Evolutionary conservation across 2,797 vertebrate species (phyloP).

Genomic region (Sebastes minor): DNA sequence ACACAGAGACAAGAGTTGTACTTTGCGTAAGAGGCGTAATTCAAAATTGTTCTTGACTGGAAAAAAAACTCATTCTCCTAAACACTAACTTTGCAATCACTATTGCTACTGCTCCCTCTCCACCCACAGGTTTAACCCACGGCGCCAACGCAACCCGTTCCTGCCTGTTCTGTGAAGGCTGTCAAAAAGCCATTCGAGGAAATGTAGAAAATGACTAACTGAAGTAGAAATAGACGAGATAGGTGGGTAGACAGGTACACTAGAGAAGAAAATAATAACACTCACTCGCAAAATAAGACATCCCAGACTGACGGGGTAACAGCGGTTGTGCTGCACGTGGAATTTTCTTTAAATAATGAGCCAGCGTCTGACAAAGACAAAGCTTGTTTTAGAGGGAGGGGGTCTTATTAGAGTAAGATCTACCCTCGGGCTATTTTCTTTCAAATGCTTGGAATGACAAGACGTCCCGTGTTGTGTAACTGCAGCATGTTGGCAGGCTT

Average conservation of each 20-base stretch:
- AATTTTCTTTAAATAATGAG: constrained; percentile 12
- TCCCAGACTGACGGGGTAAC: constrained; percentile 1
- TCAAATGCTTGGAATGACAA: constrained; percentile 18
- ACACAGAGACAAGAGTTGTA: neutral
- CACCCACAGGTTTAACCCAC: constrained; percentile 44
- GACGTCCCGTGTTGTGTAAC: neutral
- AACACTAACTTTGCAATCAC: constrained; percentile 14
- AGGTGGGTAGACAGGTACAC: constrained; percentile 24
- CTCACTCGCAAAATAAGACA: constrained; percentile 7
- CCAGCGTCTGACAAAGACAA: constrained; percentile 5
- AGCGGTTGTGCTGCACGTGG: neutral
- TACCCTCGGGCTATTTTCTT: constrained; percentile 25
- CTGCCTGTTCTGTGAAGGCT: constrained; percentile 32
- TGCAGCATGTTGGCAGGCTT: neutral
- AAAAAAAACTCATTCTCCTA: constrained; percentile 5
- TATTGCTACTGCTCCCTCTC: neutral
- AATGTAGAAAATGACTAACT: constrained; percentile 39
- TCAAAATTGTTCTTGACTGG: constrained; percentile 12
- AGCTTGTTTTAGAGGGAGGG: neutral
- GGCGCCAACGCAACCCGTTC: constrained; percentile 13
- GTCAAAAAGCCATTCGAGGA: constrained; percentile 45
- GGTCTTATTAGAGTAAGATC: neutral
- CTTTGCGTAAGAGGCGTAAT: neutral
- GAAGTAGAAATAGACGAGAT: constrained; percentile 19
- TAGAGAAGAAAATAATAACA: constrained; percentile 8